phyloP scores from a whole-genome alignment of 2,888 invertebrate genomes.

The Heliconius aoede region DNA sequence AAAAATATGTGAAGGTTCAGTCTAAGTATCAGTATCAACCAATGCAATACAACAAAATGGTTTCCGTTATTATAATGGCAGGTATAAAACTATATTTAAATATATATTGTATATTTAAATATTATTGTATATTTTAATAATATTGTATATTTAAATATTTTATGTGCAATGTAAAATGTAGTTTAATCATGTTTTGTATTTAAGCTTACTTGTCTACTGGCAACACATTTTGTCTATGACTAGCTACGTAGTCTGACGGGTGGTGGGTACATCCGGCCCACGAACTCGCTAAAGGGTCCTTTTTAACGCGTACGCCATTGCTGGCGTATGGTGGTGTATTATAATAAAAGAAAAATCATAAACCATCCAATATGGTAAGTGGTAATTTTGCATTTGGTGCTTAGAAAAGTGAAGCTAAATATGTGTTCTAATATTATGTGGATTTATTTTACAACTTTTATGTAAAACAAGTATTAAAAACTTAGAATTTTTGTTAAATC shows the following conservation, averaged over 20 bases:
- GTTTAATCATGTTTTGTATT: background rate
- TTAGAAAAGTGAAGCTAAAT: slow-evolving; percentile 61
- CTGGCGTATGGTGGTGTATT: slow-evolving; percentile 91
- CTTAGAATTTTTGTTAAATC: slow-evolving; percentile 57
- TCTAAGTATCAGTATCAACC: background rate
- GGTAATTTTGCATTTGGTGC: slow-evolving; percentile 64
- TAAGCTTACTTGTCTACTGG: slow-evolving; percentile 45
- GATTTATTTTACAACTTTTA: slow-evolving; percentile 66
- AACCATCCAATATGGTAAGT: slow-evolving; percentile 93
- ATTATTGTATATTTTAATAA: too few relatives aligned
- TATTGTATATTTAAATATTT: background rate
- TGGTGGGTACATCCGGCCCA: slow-evolving; percentile 71
- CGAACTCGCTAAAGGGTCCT: slow-evolving; percentile 66
- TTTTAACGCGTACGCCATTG: slow-evolving; percentile 94
- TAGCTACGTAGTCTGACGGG: slow-evolving; percentile 58
- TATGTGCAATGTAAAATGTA: background rate
- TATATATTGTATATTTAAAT: too few relatives aligned
- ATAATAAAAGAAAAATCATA: slow-evolving; percentile 88
- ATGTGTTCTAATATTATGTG: slow-evolving; percentile 58
- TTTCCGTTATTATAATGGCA: background rate
- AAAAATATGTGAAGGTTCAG: background rate
- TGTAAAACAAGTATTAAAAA: slow-evolving; percentile 54
- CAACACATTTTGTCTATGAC: slow-evolving; percentile 62
- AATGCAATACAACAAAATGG: background rate
- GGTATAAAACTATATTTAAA: too few relatives aligned